These are phyloP conservation scores for Eupeodes corollae DNA, from an alignment of 1,140 invertebrate genomes.

Conservation along the genomic window DNA sequence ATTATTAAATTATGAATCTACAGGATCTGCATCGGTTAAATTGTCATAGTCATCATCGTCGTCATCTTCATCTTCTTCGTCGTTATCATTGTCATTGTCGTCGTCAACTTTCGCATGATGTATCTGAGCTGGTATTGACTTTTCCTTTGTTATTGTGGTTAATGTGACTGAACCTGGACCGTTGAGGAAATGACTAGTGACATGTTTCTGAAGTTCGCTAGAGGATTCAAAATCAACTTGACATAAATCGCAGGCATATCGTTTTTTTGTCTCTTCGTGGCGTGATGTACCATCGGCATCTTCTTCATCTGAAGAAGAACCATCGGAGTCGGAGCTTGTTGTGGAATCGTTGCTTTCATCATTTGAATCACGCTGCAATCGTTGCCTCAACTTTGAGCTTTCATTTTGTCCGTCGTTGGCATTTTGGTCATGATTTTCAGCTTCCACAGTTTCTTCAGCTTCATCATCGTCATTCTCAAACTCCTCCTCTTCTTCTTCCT, in stretches of 20 bases:
- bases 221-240: slow-evolving; percentile 35
- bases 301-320: slow-evolving; percentile 10
- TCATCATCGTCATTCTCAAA: slow-evolving; percentile 10
- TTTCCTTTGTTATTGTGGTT: slow-evolving; percentile 5
- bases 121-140: too few species aligned
- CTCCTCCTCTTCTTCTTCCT: slow-evolving; percentile 11
- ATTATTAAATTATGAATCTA: too few species aligned
- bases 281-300: slow-evolving; percentile 20
- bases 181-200: slow-evolving; percentile 35
- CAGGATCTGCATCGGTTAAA: too few species aligned
- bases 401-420: background rate
- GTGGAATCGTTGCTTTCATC: background rate
- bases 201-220: slow-evolving; percentile 31
- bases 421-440: slow-evolving; percentile 3
- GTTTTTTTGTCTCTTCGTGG: slow-evolving; percentile 1
- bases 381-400: background rate
- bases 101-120: too few species aligned
- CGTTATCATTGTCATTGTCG: too few species aligned
- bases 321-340: slow-evolving; percentile 8
- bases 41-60: too few species aligned
- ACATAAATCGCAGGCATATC: slow-evolving; percentile 32
- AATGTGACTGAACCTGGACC: slow-evolving; percentile 15
- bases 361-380: background rate
- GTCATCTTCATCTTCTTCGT: too few species aligned
- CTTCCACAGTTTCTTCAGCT: slow-evolving; percentile 4